phyloP scores from a whole-genome alignment of 2,113 vertebrate species.

The Misgurnus anguillicaudatus region DNA sequence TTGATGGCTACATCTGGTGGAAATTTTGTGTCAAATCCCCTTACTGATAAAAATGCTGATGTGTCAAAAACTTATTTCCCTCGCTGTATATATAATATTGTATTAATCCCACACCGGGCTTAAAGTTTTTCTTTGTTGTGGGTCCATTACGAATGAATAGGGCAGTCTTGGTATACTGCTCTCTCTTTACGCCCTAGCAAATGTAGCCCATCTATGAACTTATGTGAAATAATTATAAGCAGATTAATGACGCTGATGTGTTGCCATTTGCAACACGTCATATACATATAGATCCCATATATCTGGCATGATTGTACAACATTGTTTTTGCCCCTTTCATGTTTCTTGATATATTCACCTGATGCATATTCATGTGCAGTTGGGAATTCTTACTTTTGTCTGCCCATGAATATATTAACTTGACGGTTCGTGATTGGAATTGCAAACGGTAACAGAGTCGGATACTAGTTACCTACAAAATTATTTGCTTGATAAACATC shows the following conservation, averaged over 20 bases:
- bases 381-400: conserved; percentile 37
- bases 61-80: no score
- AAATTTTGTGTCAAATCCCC: no score
- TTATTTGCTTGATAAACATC: neutral
- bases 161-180: no score
- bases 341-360: neutral
- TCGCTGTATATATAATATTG: no score
- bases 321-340: neutral
- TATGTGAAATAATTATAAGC: neutral
- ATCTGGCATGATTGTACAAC: conserved; percentile 10
- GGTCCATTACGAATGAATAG: no score
- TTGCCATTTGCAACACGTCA: conserved; percentile 27
- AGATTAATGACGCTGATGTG: conserved; percentile 25
- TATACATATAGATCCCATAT: conserved; percentile 39
- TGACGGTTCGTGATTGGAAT: conserved; percentile 33
- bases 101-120: no score
- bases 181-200: no score
- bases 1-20: no score
- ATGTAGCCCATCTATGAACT: no score
- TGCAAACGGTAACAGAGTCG: neutral
- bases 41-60: no score
- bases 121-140: no score
- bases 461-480: neutral
- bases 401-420: conserved; percentile 36
- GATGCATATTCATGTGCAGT: conserved; percentile 49